Conservation (phyloP, 1,140 invertebrate genomes). For the Limonius californicus region DNA sequence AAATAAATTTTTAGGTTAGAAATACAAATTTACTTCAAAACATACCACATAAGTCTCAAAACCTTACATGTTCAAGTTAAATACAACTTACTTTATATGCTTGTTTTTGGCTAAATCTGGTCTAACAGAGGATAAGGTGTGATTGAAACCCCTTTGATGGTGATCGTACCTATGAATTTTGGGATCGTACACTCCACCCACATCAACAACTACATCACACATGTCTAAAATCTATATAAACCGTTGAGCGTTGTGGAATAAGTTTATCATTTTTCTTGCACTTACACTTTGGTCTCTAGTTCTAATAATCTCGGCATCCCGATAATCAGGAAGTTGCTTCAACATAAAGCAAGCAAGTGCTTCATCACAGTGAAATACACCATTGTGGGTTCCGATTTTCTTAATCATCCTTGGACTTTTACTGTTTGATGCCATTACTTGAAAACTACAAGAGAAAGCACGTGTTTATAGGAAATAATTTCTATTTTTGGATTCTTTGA, state of each 20-base stretch:
- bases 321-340: slow-evolving; percentile 74
- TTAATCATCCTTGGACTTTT: slow-evolving; percentile 36
- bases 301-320: slow-evolving; percentile 79
- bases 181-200: slow-evolving; percentile 86
- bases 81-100: slow-evolving; percentile 37
- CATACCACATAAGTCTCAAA: background rate
- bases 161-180: slow-evolving; percentile 83
- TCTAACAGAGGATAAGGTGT: slow-evolving; percentile 55
- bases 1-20: background rate
- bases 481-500: background rate
- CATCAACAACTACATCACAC: slow-evolving; percentile 96
- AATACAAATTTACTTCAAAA: background rate
- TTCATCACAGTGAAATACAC: slow-evolving; percentile 94
- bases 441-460: slow-evolving; percentile 36
- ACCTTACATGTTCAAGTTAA: background rate
- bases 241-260: too few relatives aligned
- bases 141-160: slow-evolving; percentile 77
- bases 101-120: slow-evolving; percentile 49
- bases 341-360: slow-evolving; percentile 90
- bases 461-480: too few relatives aligned
- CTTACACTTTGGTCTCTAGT: slow-evolving; percentile 51
- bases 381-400: slow-evolving; percentile 75
- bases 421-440: slow-evolving; percentile 39
- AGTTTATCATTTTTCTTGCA: too few relatives aligned
- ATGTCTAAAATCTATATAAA: slow-evolving; percentile 58